Evolutionary conservation across 2,797 vertebrate species (phyloP).

Genomic region (Halcyon badia): DNA sequence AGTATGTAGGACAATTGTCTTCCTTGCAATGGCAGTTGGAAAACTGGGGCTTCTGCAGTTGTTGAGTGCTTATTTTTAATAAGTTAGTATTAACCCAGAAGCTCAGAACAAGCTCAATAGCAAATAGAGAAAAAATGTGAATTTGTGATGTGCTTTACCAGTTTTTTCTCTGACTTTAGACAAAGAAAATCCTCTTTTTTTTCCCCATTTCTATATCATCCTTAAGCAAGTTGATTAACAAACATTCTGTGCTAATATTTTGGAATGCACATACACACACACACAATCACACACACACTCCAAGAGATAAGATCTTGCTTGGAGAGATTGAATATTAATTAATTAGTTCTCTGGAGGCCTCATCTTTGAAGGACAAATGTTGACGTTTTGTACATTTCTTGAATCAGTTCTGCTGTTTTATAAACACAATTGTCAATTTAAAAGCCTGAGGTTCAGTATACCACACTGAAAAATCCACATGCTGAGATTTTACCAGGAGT

Average conservation of each 20-base stretch:
- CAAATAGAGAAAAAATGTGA: not conserved
- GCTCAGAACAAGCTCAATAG: not conserved
- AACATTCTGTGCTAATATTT: not conserved
- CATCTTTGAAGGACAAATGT: not conserved
- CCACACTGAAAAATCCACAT: slow-evolving; percentile 15
- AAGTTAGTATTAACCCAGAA: not conserved
- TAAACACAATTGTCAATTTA: not conserved
- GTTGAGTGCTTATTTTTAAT: not conserved
- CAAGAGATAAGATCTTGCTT: not conserved
- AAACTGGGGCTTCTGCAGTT: not conserved
- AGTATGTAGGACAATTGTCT: not conserved
- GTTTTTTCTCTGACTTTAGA: not conserved
- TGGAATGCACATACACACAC: not conserved
- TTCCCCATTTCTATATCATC: not conserved
- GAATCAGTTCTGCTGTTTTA: not conserved
- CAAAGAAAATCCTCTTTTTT: not conserved
- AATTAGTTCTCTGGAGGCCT: not conserved
- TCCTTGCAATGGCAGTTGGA: not conserved
- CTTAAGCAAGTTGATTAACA: not conserved
- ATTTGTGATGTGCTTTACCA: not conserved
- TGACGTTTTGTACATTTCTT: not conserved
- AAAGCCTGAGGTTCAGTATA: not conserved
- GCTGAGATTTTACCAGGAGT: not conserved
- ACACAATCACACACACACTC: not conserved
- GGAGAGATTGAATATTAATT: slow-evolving; percentile 19